phyloP scores from a whole-genome alignment of 2,888 invertebrate species.

The Andrena fulva region DNA sequence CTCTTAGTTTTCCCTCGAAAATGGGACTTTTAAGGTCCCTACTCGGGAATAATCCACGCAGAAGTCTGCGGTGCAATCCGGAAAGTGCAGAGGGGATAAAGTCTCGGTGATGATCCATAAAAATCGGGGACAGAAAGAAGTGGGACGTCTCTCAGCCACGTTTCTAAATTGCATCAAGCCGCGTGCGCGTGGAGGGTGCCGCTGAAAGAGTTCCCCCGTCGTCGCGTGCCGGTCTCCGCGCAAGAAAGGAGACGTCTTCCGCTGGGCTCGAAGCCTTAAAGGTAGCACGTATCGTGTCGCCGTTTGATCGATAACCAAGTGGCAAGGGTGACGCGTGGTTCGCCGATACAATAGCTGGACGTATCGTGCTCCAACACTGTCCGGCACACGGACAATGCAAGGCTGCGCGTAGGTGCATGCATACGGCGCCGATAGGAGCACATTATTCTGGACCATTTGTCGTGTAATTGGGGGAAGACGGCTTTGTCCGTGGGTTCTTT shows the following conservation, averaged over 20 bases:
- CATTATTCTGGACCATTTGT: conserved; percentile 3
- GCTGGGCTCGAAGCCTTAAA: conserved; percentile 27
- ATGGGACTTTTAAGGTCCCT: too few relatives aligned
- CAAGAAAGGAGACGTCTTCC: neutral
- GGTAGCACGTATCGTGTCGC: conserved; percentile 46
- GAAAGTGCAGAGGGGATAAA: neutral
- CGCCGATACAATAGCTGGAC: conserved; percentile 40
- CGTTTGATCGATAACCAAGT: conserved; percentile 64
- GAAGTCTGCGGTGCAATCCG: neutral
- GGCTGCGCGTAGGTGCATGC: neutral
- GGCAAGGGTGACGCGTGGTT: conserved; percentile 52
- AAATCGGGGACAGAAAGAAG: neutral
- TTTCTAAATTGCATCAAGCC: conserved; percentile 4
- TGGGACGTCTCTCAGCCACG: neutral
- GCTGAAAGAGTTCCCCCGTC: neutral
- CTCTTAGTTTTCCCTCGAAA: too few relatives aligned
- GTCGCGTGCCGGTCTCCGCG: neutral
- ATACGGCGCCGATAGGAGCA: neutral
- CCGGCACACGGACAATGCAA: conserved; percentile 16
- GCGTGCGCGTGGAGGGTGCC: neutral
- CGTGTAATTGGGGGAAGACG: neutral
- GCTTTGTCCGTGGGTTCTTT: conserved; percentile 13
- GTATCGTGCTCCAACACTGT: conserved; percentile 19
- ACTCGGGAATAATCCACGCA: neutral
- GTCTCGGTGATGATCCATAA: neutral